Base-by-base conservation (phyloP, 2,113 vertebrate species). In the Mesoclemmys tuberculata region DNA sequence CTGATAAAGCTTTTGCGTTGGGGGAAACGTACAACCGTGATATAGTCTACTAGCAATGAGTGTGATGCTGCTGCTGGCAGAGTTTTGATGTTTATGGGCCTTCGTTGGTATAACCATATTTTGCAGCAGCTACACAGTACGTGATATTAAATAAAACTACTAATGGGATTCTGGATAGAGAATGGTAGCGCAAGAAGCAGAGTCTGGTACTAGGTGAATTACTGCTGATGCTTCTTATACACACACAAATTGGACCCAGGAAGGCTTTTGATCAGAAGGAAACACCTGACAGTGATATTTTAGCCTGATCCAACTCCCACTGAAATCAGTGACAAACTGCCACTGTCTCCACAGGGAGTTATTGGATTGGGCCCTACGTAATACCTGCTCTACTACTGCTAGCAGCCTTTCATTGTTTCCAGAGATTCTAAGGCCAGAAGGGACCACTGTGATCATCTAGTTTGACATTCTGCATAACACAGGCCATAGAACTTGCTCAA, bases 101-200 rank as follows among this genome's bases (percentile, higher is more conserved):
- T 90, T 87, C 74, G 41, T 44, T 84, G 26, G 10, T 55, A 51
- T 18, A 68, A 56, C 49, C 81, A 82, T 64, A 58, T 88, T 93
- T 86, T 80, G 38, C 86, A 52, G 31, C 58, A 55, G 54, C 91
- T 87, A 64, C 78, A 81, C 74, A 82, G 31, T 24, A 11, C 3
- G 52, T 16, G 78, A 6, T 58, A n/a, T 48, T 38, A 77, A 6
- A 52, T 79, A 10, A 58, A 88, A 82, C 85, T 86, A 64, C 55
- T 14, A 1, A 19, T 19, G 26, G 35, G 89, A 75, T 74, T 85
- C 26, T 14, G 1, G 2, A 27, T 12, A 84, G 51, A 48, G 64
- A 84, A 9, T 0, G 3, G 31, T n/a, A 26, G 21, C 0, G 0
- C 13, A 26, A 80, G 82, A 52, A 89, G n/a, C 8, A 38, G n/a